Conservation (phyloP, 2,113 vertebrate species). For the Oryzias javanicus region DNA sequence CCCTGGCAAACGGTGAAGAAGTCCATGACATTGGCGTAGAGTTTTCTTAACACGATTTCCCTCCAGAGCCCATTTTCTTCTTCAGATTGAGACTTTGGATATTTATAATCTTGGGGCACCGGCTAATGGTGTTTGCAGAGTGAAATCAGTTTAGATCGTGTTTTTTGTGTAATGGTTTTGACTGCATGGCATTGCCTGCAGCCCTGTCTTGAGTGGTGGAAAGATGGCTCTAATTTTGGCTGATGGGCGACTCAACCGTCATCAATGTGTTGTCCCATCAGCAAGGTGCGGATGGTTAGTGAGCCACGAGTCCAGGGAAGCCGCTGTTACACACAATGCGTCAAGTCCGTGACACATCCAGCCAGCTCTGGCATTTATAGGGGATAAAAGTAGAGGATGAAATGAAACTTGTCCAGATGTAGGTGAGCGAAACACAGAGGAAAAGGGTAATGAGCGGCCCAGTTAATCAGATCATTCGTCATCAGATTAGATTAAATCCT, state of each 20-base stretch:
- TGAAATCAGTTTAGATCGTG: slow-evolving; percentile 67
- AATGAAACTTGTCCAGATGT: slow-evolving; percentile 27
- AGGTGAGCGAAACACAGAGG: slow-evolving; percentile 43
- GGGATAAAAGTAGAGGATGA: neutral
- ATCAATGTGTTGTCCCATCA: slow-evolving; percentile 57
- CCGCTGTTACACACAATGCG: slow-evolving; percentile 42
- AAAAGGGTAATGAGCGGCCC: slow-evolving; percentile 64
- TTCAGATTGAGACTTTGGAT: slow-evolving; percentile 57
- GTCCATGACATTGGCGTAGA: slow-evolving; percentile 60
- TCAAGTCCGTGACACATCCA: slow-evolving; percentile 58
- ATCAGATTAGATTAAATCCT: slow-evolving; percentile 65
- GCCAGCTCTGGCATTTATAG: slow-evolving; percentile 50
- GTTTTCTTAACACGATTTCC: slow-evolving; percentile 59
- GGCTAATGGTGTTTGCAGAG: slow-evolving; percentile 73
- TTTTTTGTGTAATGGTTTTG: slow-evolving; percentile 69
- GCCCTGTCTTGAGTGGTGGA: slow-evolving; percentile 62
- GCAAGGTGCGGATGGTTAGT: slow-evolving; percentile 58
- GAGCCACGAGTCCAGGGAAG: slow-evolving; percentile 33
- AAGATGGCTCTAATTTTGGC: slow-evolving; percentile 73
- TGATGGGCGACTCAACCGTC: slow-evolving; percentile 72
- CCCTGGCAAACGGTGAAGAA: slow-evolving; percentile 46
- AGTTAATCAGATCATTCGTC: slow-evolving; percentile 63
- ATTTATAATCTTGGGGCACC: slow-evolving; percentile 72
- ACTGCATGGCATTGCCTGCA: slow-evolving; percentile 61
- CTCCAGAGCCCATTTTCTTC: slow-evolving; percentile 44